Conservation (phyloP, 2,888 invertebrate species). For the Calameuta filiformis region DNA sequence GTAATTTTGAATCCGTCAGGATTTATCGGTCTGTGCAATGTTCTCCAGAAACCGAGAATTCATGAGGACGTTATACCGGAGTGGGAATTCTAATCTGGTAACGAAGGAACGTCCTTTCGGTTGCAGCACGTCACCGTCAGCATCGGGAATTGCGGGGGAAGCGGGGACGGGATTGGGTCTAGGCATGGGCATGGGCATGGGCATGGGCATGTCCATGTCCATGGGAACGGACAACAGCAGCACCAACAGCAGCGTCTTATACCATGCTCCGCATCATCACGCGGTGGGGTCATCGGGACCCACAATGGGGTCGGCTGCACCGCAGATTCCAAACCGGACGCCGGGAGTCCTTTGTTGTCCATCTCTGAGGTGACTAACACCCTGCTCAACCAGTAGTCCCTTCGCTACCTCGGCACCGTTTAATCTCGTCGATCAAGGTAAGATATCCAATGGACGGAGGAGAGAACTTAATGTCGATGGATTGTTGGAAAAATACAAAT, state of each 20-base stretch:
- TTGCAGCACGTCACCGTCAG: conserved; percentile 64
- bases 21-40: background rate
- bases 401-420: conserved; percentile 42
- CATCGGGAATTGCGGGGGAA: conserved; percentile 50
- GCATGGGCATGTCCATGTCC: conserved; percentile 44
- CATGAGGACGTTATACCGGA: background rate
- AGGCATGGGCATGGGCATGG: conserved; percentile 43
- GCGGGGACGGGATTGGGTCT: conserved; percentile 43
- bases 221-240: conserved; percentile 49
- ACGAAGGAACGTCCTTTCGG: conserved; percentile 51
- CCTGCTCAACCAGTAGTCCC: conserved; percentile 73
- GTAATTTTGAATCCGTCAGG: background rate
- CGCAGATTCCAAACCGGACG: conserved; percentile 67
- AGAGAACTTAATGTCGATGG: background rate
- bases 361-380: conserved; percentile 84
- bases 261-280: conserved; percentile 65
- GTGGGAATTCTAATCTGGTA: conserved; percentile 11
- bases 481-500: background rate
- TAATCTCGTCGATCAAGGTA: conserved; percentile 41
- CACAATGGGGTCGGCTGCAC: conserved; percentile 65
- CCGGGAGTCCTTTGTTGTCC: conserved; percentile 79
- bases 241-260: conserved; percentile 63
- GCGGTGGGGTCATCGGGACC: conserved; percentile 40
- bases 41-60: background rate
- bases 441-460: conserved; percentile 1